A percentile compares a stretch with the other conserved stretches of the same genome.
phyloP scores from a whole-genome alignment of 2,888 invertebrate genomes.

The Phorcus lineatus region DNA sequence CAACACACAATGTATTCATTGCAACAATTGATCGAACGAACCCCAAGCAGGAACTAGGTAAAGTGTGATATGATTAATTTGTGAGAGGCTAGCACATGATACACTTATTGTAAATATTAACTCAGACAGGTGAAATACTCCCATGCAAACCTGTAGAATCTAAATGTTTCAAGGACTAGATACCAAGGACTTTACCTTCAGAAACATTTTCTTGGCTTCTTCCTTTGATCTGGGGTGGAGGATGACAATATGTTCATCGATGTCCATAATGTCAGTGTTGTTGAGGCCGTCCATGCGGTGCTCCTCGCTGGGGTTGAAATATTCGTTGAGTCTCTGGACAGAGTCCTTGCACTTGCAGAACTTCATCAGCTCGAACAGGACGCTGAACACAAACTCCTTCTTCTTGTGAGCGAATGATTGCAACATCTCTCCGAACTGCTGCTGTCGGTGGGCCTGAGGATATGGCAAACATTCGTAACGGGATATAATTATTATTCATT shows the following conservation, averaged over 20 bases:
- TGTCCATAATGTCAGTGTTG: not conserved
- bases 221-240: not conserved
- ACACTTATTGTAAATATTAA: no score
- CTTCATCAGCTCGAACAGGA: conserved; percentile 15
- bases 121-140: no score
- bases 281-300: not conserved
- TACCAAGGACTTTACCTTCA: not conserved
- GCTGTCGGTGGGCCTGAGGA: not conserved
- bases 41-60: no score
- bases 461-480: not conserved
- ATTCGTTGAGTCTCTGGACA: not conserved
- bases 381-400: conserved; percentile 8
- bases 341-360: conserved; percentile 26
- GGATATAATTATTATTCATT: no score
- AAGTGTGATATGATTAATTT: no score
- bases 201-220: conserved; percentile 14
- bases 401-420: not conserved
- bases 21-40: no score
- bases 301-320: not conserved
- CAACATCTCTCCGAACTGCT: not conserved
- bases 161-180: no score
- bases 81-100: no score
- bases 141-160: no score
- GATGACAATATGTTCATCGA: not conserved
- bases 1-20: no score